phyloP scores from a whole-genome alignment of 2,888 invertebrate species.

The Nomada flava region DNA sequence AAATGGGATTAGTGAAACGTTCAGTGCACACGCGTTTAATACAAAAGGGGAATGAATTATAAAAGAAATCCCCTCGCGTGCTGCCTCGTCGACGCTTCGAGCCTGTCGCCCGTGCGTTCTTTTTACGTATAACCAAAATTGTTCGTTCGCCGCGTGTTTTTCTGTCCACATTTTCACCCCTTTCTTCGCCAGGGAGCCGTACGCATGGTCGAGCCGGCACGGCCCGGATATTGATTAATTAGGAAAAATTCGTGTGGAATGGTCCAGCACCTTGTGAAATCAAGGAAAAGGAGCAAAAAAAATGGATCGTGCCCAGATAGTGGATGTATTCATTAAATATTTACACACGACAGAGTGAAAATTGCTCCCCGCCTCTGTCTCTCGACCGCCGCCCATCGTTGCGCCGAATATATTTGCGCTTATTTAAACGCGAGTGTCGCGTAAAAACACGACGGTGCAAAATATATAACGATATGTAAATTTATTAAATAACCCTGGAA shows the following conservation, averaged over 20 bases:
- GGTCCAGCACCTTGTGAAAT: slow-evolving; percentile 51
- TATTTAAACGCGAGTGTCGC: slow-evolving; percentile 4
- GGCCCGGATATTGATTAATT: slow-evolving; percentile 73
- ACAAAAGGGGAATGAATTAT: slow-evolving; percentile 31
- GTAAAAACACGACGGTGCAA: background rate
- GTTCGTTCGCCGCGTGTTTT: slow-evolving; percentile 44
- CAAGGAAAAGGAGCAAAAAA: slow-evolving; percentile 25
- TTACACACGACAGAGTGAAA: slow-evolving; percentile 8
- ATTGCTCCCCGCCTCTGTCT: background rate
- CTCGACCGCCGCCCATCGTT: background rate
- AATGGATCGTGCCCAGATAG: background rate
- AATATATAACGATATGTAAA: background rate
- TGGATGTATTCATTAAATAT: slow-evolving; percentile 24
- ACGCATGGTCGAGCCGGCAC: slow-evolving; percentile 53
- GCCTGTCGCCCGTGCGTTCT: background rate
- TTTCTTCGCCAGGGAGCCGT: slow-evolving; percentile 40
- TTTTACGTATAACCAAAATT: slow-evolving; percentile 39
- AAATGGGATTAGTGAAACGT: slow-evolving; percentile 2
- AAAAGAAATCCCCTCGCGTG: background rate
- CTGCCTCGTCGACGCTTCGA: background rate
- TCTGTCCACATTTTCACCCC: slow-evolving; percentile 46
- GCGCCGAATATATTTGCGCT: slow-evolving; percentile 16
- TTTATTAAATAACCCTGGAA: background rate
- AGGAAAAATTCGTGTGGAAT: slow-evolving; percentile 65
- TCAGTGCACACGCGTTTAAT: slow-evolving; percentile 21